These are phyloP conservation scores for Cyanoderma ruficeps DNA, from an alignment of 2,113 vertebrate genomes.

Conservation along the genomic window DNA sequence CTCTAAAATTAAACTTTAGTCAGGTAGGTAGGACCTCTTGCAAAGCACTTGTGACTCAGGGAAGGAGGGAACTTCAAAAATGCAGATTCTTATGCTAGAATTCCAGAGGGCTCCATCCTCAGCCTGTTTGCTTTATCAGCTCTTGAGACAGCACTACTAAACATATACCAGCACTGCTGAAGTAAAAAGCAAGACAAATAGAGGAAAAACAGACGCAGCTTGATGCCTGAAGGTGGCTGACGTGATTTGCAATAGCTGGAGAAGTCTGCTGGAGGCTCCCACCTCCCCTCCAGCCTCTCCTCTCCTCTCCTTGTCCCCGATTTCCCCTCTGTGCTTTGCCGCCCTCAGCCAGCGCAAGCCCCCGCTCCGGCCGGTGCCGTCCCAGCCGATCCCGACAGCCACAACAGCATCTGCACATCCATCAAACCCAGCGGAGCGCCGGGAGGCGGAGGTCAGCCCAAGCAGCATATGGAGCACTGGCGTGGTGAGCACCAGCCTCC, in stretches of 20 bases:
- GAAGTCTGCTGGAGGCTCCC: neutral
- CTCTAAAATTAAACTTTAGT: neutral
- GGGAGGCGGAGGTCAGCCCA: neutral
- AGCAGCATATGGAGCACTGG: slow-evolving; percentile 41
- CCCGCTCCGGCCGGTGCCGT: neutral
- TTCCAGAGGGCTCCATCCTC: neutral
- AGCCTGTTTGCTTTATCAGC: neutral
- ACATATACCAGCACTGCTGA: rapidly evolving
- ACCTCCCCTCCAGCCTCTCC: neutral
- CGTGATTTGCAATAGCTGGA: neutral
- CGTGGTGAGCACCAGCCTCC: neutral
- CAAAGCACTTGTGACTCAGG: neutral
- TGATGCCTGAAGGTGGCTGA: neutral
- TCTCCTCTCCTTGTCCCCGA: neutral
- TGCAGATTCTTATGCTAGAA: neutral
- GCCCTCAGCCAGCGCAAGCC: neutral
- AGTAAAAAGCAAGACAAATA: neutral
- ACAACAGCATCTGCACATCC: neutral
- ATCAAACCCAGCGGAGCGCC: neutral
- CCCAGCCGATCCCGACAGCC: neutral
- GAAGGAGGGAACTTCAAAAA: neutral
- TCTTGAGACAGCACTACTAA: neutral
- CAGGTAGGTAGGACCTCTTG: neutral
- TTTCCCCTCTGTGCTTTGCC: neutral
- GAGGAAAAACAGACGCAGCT: neutral